phyloP scores from a whole-genome alignment of 1,140 invertebrate species.

The Bombus superbus region DNA sequence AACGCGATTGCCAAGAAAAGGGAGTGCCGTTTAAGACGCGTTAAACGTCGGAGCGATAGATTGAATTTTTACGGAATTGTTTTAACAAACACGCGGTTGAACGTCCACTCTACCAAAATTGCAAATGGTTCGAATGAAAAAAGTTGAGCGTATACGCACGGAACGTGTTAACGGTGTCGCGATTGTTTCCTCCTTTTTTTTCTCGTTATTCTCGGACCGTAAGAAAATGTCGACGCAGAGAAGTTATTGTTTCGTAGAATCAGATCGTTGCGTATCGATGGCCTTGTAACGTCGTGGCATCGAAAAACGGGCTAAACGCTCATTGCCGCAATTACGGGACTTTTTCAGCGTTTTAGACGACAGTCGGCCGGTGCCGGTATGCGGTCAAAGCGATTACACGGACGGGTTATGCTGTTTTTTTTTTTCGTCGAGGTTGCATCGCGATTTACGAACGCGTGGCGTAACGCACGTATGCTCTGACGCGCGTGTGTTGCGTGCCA shows the following conservation, averaged over 20 bases:
- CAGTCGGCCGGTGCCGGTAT: not conserved
- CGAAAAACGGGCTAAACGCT: constrained; percentile 39
- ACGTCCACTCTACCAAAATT: too few relatives aligned
- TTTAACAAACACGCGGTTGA: too few relatives aligned
- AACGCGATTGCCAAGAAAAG: too few relatives aligned
- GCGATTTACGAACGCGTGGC: constrained; percentile 11
- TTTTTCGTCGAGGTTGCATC: not conserved
- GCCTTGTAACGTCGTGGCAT: constrained; percentile 13
- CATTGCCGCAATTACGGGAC: constrained; percentile 9
- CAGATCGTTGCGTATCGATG: not conserved
- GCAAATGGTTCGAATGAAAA: too few relatives aligned
- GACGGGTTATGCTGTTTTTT: not conserved
- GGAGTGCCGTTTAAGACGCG: too few relatives aligned
- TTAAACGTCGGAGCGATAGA: too few relatives aligned
- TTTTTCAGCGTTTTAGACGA: constrained; percentile 11
- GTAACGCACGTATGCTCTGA: not conserved
- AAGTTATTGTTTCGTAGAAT: constrained; percentile 28
- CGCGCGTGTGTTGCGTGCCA: not conserved
- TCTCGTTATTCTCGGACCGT: not conserved
- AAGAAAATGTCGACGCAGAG: not conserved
- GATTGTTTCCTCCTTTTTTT: not conserved
- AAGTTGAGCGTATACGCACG: too few relatives aligned
- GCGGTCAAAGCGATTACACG: constrained; percentile 15
- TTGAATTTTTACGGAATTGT: too few relatives aligned
- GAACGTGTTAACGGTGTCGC: constrained; percentile 31